Conservation (phyloP, 2,888 invertebrate species). For the Brachyopa scutellaris region DNA sequence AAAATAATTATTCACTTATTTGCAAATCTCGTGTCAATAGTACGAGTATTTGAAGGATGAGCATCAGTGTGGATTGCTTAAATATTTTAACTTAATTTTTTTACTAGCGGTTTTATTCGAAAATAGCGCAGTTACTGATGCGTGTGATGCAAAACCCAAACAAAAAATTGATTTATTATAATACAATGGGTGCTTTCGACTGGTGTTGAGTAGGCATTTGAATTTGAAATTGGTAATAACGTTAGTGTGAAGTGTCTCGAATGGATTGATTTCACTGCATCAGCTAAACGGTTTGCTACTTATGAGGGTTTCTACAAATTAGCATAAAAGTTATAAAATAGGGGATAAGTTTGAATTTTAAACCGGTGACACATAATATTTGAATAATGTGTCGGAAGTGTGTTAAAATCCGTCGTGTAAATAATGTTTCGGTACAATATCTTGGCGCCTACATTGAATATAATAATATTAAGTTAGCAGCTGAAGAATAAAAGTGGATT, state of each 20-base stretch:
- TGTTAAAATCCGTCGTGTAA: too few species aligned
- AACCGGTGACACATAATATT: too few species aligned
- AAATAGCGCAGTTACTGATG: not conserved
- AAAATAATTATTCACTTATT: slow-evolving; percentile 27
- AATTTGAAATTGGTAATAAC: not conserved
- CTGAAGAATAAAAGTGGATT: too few species aligned
- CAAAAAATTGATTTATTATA: not conserved
- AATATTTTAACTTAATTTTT: slow-evolving; percentile 14
- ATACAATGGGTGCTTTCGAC: not conserved
- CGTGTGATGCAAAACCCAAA: slow-evolving; percentile 5
- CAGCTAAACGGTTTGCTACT: too few species aligned
- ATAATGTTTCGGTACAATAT: too few species aligned
- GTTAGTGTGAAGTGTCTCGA: not conserved
- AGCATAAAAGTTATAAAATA: too few species aligned
- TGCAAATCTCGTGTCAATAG: slow-evolving; percentile 31
- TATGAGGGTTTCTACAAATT: too few species aligned
- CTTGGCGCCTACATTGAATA: too few species aligned
- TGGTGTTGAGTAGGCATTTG: not conserved
- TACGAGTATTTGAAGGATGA: not conserved
- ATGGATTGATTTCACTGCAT: not conserved
- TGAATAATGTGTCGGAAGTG: too few species aligned
- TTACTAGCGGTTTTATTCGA: not conserved
- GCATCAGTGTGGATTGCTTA: slow-evolving; percentile 18
- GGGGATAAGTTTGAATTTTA: too few species aligned
- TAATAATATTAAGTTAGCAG: too few species aligned